Base-by-base conservation (phyloP, 2,113 vertebrate genomes). In the Eurypyga helias region DNA sequence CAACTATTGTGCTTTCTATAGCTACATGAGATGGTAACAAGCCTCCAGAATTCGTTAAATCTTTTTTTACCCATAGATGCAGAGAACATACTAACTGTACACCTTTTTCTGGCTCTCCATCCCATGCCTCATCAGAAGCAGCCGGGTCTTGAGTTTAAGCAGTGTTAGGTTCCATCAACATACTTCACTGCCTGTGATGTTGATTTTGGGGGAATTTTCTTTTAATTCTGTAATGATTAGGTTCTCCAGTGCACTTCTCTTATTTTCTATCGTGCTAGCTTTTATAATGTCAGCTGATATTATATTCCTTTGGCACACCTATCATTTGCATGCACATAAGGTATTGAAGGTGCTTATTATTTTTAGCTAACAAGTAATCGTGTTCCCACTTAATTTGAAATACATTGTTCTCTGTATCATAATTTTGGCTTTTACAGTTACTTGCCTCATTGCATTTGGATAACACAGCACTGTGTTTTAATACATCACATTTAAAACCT, bases 281-380 rank as follows among this genome's bases (percentile, higher is more conserved):
- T 95, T 84, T 94, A 20, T 91, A 91, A 76, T 93, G 77, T 71
- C 91, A 92, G 14, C 34, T 95, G 72, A 81, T 93, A 89, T 67
- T 93, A 64, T 89, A 87, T 94, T 91, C 81, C 34, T 89, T 71
- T 78, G 61, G 87, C 87, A 85, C 61, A 94, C 69, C 72, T 94
- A 51, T 93, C 38, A 89, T 97, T 95, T 93, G 73, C 75, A 52
- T 87, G 72, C 67, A 75, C 83, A 49, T 52, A 93, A 91, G 49
- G 83, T 65, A 57, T 26, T 60, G 69, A 93, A 96, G 70, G 87
- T 95, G 45, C 84, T 95, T 49, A 58, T 96, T 97, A 91, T 91
- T 96, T 95, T 94, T 93, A 95, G 38, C 57, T 89, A 95, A 84
- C 69, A 87, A 89, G 38, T 91, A 91, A 91, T 95, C 91, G 94